Conservation (phyloP, 2,797 vertebrate genomes). For the Pristis pectinata region DNA sequence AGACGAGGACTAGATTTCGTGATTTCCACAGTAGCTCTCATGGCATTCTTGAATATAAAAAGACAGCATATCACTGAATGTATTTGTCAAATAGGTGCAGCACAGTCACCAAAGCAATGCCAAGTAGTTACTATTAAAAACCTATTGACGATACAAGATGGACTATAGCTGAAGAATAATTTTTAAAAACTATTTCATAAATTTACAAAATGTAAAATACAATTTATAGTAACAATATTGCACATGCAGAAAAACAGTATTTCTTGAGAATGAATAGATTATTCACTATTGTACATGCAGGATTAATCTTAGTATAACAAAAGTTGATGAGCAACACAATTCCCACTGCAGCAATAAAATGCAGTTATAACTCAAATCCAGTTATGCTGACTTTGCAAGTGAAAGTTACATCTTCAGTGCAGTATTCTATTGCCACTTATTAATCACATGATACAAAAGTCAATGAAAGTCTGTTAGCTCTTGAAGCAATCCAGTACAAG, state of each 20-base stretch:
- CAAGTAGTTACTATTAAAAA: background rate
- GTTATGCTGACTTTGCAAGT: background rate
- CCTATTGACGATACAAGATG: background rate
- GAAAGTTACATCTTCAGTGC: background rate
- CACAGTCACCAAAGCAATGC: background rate
- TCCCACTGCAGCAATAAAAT: background rate
- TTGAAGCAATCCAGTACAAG: background rate
- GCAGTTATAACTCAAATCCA: background rate
- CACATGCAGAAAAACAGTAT: background rate
- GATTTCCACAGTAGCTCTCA: slow-evolving; percentile 88
- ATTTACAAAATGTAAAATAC: background rate
- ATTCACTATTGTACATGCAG: background rate
- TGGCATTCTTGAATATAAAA: slow-evolving; percentile 69
- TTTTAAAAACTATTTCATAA: background rate
- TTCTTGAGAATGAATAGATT: background rate
- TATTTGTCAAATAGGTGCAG: background rate
- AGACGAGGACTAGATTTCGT: slow-evolving; percentile 65
- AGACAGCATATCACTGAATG: background rate
- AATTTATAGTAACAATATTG: background rate
- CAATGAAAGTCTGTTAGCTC: background rate
- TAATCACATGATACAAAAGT: background rate
- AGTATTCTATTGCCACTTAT: background rate
- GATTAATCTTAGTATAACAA: background rate
- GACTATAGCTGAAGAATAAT: background rate
- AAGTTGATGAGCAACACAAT: background rate